Evolutionary conservation across 2,797 vertebrate species (phyloP), one percentile per base, ranked within the genome.

Genomic region (Pyrrhura leucotis): DNA sequence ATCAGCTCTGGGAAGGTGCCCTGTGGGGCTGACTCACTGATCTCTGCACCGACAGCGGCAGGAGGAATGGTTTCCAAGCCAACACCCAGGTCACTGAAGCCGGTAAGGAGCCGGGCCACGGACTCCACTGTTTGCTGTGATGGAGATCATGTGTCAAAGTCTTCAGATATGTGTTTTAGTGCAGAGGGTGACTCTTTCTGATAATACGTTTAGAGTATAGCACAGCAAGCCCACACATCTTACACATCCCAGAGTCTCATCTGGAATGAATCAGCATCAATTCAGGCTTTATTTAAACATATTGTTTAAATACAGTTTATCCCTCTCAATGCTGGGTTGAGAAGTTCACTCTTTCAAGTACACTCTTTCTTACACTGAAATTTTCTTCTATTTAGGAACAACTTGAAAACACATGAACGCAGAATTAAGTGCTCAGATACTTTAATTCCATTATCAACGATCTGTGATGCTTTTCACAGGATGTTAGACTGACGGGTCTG

Each of bases 261-360:
- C 96, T 96, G 96, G 94, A 96, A 94, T 40, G 63, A 96, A 96
- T 96, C 91, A 96, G 74, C 67, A 90, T 77, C 89, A 91, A 87
- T 92, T 95, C 95, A 94, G 74, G 76, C 83, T 91, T 95, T 90
- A 96, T 93, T 97, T 94, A 95, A 95, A 95, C 94, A 96, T 86
- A 90, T 85, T 96, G 96, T 96, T 97, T 96, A 94, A 96, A 95
- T 96, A 97, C 94, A 94, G 88, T 85, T 97, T 95, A 95, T 95
- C 93, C 91, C 83, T 95, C 93, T 85, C 74, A 77, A 86, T 91
- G 83, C 67, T 77, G 77, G 56, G 96, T 97, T 96, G 94, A 96
- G 95, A 96, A 95, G 94, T 94, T 96, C 96, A 96, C 63, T 42
- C 77, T 96, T 95, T 94, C 81, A 91, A 95, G 40, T 71, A 54